Base-by-base conservation (phyloP, 2,113 vertebrate genomes). In the Sinocyclocheilus maitianheensis region DNA sequence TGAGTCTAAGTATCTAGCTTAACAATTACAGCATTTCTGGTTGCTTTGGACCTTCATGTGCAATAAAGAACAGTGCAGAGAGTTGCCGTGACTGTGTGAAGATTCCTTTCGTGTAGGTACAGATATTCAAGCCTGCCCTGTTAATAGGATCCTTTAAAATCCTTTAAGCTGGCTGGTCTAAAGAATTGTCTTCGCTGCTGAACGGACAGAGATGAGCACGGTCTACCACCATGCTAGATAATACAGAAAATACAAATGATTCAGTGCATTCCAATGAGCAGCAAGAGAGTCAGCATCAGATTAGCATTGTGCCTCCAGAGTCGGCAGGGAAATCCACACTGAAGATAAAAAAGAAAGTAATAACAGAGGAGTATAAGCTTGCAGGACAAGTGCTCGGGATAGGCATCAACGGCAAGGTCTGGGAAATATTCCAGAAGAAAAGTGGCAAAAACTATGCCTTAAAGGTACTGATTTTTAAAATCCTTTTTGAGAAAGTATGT, bases 291-390 rank as follows among this genome's bases (percentile, higher is more conserved):
- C 72, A 43, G 91, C 88, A 30, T 91, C 53, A 5, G 88, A 89
- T 46, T 89, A 87, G 3, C 63, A 81, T 48, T 87, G 85, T 77
- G 74, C 88, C 58, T 77, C 90, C 93, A 24, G 94, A 92, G 83
- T 91, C 94, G 84, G 90, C 93, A 43, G 92, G 89, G 76, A 96
- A 94, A 88, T 89, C 93, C 13, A 90, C 89, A 86, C 92, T 95
- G 22, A 94, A 93, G 88, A 94, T 96, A 84, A 96, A 94, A 90
- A 96, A 96, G 90, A 96, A 94, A 85, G 96, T 96, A 79, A 96
- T 97, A 90, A 96, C 95, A 85, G 96, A 97, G 90, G 95, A 96
- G 72, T 97, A 97, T 94, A 96, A 94, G 91, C 95, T 97, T 72
- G 96, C 96, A 69, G 95, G 93, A 87, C 95, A 97, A 92, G 96